Evolutionary conservation across 2,113 vertebrate genomes (phyloP).

Genomic region (Cervus canadensis): DNA sequence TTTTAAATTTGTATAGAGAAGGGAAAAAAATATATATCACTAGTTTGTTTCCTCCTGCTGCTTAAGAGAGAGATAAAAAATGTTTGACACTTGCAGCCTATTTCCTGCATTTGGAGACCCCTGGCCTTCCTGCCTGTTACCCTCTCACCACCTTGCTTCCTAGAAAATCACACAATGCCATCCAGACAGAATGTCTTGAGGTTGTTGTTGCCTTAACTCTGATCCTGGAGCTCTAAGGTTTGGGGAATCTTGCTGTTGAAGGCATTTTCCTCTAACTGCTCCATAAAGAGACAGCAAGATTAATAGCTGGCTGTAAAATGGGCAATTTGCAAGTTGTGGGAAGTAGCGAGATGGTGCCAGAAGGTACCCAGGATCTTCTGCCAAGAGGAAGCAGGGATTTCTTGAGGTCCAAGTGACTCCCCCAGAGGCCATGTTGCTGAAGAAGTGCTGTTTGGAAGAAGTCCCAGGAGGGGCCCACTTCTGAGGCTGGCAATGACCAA

Average conservation of each 20-base stretch:
- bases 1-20: not conserved
- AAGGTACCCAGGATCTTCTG: not conserved
- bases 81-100: not conserved
- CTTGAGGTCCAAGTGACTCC: not conserved
- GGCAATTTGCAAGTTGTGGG: not conserved
- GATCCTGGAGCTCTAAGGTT: not conserved
- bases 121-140: not conserved
- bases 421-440: not conserved
- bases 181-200: not conserved
- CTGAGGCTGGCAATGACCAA: too few relatives aligned
- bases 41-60: not conserved
- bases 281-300: not conserved
- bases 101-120: not conserved
- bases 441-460: not conserved
- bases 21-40: not conserved
- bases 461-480: fast-evolving
- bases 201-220: not conserved
- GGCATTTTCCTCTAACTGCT: not conserved
- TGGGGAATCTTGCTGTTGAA: not conserved
- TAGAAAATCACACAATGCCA: not conserved
- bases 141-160: not conserved
- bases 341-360: not conserved
- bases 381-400: not conserved
- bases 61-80: not conserved
- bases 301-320: not conserved